Conservation (phyloP, 2,113 vertebrate genomes). For the Pitta sordida region DNA sequence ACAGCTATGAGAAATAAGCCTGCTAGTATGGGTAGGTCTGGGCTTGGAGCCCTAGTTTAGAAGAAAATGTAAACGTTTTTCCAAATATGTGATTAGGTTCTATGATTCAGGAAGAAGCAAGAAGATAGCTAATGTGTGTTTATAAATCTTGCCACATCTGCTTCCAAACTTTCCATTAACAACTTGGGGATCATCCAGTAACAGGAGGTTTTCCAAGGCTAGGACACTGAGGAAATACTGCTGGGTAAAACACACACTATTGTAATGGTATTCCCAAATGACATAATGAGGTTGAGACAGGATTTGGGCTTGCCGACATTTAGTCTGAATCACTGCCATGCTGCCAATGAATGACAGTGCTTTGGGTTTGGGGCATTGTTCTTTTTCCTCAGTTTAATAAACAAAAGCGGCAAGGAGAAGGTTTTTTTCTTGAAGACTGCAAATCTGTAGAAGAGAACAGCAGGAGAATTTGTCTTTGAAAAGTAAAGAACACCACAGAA, state of each 20-base stretch:
- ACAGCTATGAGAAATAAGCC: background rate
- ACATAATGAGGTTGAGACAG: background rate
- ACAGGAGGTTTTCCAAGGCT: background rate
- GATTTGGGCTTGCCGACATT: background rate
- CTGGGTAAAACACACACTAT: background rate
- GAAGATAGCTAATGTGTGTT: background rate
- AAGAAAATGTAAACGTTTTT: background rate
- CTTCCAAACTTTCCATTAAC: slow-evolving; percentile 42
- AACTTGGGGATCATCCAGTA: slow-evolving; percentile 15
- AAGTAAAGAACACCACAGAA: background rate
- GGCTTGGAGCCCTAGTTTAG: background rate
- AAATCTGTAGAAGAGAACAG: background rate
- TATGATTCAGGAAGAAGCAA: background rate
- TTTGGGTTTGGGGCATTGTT: background rate
- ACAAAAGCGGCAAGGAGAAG: background rate
- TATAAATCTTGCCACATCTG: background rate
- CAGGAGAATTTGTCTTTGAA: background rate
- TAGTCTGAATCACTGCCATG: background rate
- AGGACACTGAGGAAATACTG: background rate
- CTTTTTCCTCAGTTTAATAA: background rate
- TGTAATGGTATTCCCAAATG: background rate
- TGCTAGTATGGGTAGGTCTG: background rate
- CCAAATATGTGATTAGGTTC: background rate
- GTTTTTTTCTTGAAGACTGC: background rate
- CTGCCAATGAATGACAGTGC: background rate